phyloP scores from a whole-genome alignment of 2,797 vertebrate genomes.

The Chloroceryle amazona region DNA sequence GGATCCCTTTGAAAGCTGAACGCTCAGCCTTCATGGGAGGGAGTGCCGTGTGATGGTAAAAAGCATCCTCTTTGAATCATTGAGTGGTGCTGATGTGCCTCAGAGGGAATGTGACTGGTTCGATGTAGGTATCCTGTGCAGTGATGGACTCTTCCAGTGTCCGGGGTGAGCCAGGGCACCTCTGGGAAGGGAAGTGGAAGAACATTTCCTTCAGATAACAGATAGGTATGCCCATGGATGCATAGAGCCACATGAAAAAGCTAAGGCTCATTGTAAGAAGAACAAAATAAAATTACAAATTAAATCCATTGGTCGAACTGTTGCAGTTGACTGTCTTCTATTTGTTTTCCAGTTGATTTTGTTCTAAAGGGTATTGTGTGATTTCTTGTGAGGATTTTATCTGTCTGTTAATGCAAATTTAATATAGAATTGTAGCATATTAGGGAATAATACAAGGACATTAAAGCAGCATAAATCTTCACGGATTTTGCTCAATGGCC shows the following conservation, averaged over 20 bases:
- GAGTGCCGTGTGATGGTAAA: background rate
- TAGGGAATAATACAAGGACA: constrained; percentile 26
- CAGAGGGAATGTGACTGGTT: background rate
- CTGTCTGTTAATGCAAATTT: constrained; percentile 26
- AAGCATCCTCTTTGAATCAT: background rate
- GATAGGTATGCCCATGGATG: fast-evolving
- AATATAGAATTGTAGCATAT: constrained; percentile 44
- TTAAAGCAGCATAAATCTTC: constrained; percentile 53
- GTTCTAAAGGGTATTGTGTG: constrained; percentile 19
- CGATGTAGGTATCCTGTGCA: background rate
- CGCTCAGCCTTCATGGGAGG: background rate
- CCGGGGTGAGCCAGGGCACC: background rate
- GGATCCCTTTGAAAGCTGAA: constrained; percentile 2
- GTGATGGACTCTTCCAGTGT: background rate
- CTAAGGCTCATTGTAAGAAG: background rate
- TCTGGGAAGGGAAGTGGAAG: background rate
- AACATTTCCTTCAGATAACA: background rate
- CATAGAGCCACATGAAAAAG: background rate
- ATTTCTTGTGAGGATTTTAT: constrained; percentile 60
- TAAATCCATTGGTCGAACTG: background rate
- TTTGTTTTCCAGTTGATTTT: background rate
- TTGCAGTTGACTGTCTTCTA: constrained; percentile 38
- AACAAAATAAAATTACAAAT: background rate
- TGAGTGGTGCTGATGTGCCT: background rate
- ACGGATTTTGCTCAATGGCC: constrained; percentile 61